phyloP scores from a whole-genome alignment of 2,888 invertebrate species.

The Pristionchus maxplancki region DNA sequence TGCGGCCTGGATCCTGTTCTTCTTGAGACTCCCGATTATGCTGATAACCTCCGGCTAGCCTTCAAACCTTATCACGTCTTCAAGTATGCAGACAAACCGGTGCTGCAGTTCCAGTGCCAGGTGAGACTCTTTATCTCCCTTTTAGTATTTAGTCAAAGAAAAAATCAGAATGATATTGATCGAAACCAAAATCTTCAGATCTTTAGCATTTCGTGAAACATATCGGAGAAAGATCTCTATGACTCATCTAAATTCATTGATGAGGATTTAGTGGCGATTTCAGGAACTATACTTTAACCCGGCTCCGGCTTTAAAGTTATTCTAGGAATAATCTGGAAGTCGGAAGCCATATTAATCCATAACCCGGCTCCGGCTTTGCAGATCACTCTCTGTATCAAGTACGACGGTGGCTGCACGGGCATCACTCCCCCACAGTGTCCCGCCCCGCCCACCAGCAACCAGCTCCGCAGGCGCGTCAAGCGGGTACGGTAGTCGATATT shows the following conservation, averaged over 20 bases:
- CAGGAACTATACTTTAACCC: too few species aligned
- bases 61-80: constrained; percentile 76
- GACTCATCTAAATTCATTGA: too few species aligned
- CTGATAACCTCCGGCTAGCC: constrained; percentile 71
- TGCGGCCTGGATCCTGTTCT: constrained; percentile 75
- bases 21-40: constrained; percentile 76
- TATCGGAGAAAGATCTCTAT: too few species aligned
- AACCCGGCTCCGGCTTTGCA: constrained; percentile 40
- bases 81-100: constrained; percentile 77
- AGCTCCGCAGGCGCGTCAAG: constrained; percentile 56
- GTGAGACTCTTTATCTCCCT: too few species aligned
- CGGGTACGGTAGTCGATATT: neutral
- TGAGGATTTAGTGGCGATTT: too few species aligned
- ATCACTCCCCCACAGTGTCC: constrained; percentile 76
- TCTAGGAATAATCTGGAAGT: too few species aligned
- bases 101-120: constrained; percentile 77
- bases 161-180: neutral
- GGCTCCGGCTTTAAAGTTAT: too few species aligned
- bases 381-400: constrained; percentile 75
- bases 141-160: neutral
- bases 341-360: neutral
- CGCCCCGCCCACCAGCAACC: constrained; percentile 64
- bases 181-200: neutral
- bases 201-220: too few species aligned
- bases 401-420: constrained; percentile 75